Percentiles rank a stretch among this genome's conserved stretches.
phyloP scores from a whole-genome alignment of 2,113 vertebrate genomes.

The Burhinus oedicnemus region DNA sequence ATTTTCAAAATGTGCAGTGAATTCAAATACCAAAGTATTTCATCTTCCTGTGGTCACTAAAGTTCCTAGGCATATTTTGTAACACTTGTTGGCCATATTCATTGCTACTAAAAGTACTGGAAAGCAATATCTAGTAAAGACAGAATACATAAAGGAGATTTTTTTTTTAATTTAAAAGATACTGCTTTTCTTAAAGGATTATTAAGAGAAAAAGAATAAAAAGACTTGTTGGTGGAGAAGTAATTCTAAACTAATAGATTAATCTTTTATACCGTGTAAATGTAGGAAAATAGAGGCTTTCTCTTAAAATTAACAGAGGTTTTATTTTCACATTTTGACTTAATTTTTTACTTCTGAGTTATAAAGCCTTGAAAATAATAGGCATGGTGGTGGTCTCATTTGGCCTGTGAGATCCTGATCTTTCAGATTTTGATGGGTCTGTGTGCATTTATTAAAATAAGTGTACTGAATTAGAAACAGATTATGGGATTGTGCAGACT shows the following conservation, averaged over 20 bases:
- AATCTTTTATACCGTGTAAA: neutral
- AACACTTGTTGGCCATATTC: neutral
- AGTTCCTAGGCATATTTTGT: neutral
- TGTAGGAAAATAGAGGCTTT: neutral
- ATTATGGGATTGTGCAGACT: constrained; percentile 23
- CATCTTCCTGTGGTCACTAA: neutral
- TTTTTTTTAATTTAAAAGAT: neutral
- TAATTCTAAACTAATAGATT: neutral
- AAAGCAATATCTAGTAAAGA: neutral
- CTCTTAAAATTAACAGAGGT: neutral
- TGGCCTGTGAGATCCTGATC: neutral
- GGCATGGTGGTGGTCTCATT: neutral
- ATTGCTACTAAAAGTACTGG: neutral
- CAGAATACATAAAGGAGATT: neutral
- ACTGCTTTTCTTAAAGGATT: neutral
- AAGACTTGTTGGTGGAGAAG: neutral
- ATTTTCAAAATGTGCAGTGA: neutral
- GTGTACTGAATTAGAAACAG: constrained; percentile 26
- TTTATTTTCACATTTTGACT: constrained; percentile 17
- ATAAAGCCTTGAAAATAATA: neutral
- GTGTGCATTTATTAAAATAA: neutral
- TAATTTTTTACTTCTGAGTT: neutral
- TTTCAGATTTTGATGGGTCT: neutral
- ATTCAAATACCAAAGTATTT: neutral
- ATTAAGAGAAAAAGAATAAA: neutral